Percentiles rank a stretch among this genome's conserved stretches.
Evolutionary conservation across 2,113 vertebrate species (phyloP).

Genomic region (Nipponia nippon): DNA sequence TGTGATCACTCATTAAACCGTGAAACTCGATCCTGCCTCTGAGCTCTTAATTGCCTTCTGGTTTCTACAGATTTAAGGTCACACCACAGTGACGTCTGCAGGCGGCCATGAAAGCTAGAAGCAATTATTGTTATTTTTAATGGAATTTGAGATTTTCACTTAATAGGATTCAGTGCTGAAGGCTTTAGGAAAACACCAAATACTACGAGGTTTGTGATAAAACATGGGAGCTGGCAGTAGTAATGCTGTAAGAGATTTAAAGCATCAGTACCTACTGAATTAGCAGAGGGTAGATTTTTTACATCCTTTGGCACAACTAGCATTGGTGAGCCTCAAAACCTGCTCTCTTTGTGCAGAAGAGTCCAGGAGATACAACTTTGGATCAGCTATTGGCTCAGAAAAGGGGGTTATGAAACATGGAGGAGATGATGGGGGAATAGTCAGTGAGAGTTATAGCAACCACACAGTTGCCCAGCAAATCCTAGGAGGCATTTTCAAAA

Average conservation of each 20-base stretch:
- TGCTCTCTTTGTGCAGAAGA: neutral
- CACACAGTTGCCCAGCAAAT: neutral
- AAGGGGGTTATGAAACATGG: neutral
- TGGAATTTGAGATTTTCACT: conserved; percentile 34
- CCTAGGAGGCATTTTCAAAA: neutral
- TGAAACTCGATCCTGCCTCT: neutral
- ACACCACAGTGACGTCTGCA: conserved; percentile 6
- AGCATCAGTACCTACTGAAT: neutral
- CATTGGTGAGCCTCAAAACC: neutral
- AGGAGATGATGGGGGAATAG: neutral
- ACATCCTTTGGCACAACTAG: neutral
- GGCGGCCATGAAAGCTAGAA: conserved; percentile 1
- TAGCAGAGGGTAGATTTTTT: neutral
- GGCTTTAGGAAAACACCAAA: conserved; percentile 24
- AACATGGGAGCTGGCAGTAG: neutral
- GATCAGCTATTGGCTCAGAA: neutral
- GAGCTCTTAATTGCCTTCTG: conserved; percentile 46
- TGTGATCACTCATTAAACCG: conserved; percentile 22
- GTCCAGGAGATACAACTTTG: neutral
- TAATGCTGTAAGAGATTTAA: neutral
- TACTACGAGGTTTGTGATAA: neutral
- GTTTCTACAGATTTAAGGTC: conserved; percentile 30
- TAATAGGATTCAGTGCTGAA: conserved; percentile 31
- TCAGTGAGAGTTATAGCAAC: neutral
- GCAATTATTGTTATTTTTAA: conserved; percentile 44